These are phyloP conservation scores for Embiotoca jacksoni DNA, from an alignment of 2,113 vertebrate species.

Conservation along the genomic window DNA sequence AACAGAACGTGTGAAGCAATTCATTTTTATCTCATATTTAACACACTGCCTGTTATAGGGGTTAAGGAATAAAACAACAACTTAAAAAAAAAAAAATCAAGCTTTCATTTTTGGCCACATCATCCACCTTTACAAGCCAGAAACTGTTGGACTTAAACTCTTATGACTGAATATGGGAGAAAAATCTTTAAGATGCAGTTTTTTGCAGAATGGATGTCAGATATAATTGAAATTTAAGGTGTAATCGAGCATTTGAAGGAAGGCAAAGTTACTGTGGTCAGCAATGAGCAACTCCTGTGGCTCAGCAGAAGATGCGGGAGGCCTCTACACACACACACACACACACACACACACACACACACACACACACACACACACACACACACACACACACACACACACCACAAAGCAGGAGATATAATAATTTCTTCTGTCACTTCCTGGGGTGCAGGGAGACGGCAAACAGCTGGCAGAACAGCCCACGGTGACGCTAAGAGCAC, in stretches of 20 bases:
- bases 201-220: too few relatives aligned
- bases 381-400: not conserved
- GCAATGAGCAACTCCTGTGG: constrained; percentile 29
- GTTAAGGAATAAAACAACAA: not conserved
- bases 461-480: constrained; percentile 72
- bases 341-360: too few relatives aligned
- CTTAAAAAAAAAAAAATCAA: too few relatives aligned
- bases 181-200: constrained; percentile 18
- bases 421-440: constrained; percentile 73
- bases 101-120: too few relatives aligned
- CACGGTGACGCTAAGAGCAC: constrained; percentile 48
- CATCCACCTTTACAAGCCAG: not conserved
- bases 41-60: too few relatives aligned
- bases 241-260: not conserved
- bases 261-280: constrained; percentile 39
- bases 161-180: constrained; percentile 15
- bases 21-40: too few relatives aligned
- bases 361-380: not conserved
- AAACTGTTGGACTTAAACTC: not conserved
- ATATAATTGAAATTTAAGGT: too few relatives aligned
- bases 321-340: not conserved
- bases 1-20: not conserved
- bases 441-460: constrained; percentile 58
- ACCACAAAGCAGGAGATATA: constrained; percentile 42
- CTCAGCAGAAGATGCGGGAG: constrained; percentile 33